Conservation (phyloP, 2,797 vertebrate genomes). For the Rhinogobio ventralis region DNA sequence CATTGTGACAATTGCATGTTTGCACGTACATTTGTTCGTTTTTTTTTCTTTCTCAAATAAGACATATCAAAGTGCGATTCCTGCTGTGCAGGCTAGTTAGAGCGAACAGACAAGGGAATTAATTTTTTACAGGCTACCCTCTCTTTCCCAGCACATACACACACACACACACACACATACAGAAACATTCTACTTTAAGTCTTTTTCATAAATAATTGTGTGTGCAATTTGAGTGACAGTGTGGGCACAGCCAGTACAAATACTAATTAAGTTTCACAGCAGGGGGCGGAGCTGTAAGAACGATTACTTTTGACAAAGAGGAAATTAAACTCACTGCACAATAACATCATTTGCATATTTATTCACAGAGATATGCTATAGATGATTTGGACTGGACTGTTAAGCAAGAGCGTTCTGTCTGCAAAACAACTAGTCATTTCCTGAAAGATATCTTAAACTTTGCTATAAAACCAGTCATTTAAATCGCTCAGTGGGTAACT, state of each 20-base stretch:
- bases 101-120: constrained; percentile 22
- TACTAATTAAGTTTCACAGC: constrained; percentile 49
- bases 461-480: not conserved
- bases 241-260: constrained; percentile 33
- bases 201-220: constrained; percentile 37
- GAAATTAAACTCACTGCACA: constrained; percentile 37
- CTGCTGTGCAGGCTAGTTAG: constrained; percentile 46
- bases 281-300: constrained; percentile 39
- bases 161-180: constrained; percentile 4
- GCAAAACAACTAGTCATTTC: constrained; percentile 16
- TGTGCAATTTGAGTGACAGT: constrained; percentile 44
- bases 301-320: constrained; percentile 33
- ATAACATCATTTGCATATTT: constrained; percentile 41
- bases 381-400: constrained; percentile 30
- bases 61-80: constrained; percentile 42
- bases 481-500: not conserved
- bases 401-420: not conserved
- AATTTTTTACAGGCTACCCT: constrained; percentile 33
- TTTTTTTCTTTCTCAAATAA: not conserved
- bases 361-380: constrained; percentile 34
- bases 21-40: not conserved
- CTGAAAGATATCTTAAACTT: not conserved
- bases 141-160: constrained; percentile 16
- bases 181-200: constrained; percentile 18
- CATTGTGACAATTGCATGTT: not conserved